These are phyloP conservation scores for Benthosema pterotum DNA, from an alignment of 2,797 vertebrate genomes.

Conservation along the genomic window DNA sequence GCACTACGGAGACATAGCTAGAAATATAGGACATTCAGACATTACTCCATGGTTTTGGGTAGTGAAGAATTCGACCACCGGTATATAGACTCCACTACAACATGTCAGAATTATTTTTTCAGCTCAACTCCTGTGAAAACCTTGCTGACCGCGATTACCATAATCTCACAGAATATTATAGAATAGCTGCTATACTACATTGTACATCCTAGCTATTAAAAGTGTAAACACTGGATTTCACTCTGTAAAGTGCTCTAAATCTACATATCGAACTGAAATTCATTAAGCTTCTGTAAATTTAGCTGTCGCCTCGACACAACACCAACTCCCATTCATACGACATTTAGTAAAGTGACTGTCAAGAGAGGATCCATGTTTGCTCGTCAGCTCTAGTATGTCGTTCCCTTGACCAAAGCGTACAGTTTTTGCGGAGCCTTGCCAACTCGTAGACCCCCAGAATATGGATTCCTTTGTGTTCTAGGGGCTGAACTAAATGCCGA, in stretches of 20 bases:
- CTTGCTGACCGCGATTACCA: background rate
- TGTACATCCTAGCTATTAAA: constrained; percentile 4
- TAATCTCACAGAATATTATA: background rate
- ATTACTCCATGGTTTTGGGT: background rate
- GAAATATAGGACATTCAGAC: background rate
- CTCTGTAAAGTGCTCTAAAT: background rate
- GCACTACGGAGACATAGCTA: background rate
- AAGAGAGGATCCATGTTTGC: no score
- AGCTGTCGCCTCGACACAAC: background rate
- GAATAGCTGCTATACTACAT: constrained; percentile 8
- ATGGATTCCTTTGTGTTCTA: no score
- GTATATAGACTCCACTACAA: no score
- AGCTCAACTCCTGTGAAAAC: no score
- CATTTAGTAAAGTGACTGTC: no score
- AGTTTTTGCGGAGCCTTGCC: no score
- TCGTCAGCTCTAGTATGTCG: no score
- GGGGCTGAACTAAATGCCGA: no score
- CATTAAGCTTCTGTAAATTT: background rate
- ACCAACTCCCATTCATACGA: background rate
- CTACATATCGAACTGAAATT: constrained; percentile 1
- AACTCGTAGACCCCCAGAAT: no score
- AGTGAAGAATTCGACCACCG: background rate
- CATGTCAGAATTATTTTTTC: no score
- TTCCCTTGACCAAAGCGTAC: no score
- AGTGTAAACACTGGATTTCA: background rate